Conservation (phyloP, 2,797 vertebrate genomes). For the Aldrovandia affinis region DNA sequence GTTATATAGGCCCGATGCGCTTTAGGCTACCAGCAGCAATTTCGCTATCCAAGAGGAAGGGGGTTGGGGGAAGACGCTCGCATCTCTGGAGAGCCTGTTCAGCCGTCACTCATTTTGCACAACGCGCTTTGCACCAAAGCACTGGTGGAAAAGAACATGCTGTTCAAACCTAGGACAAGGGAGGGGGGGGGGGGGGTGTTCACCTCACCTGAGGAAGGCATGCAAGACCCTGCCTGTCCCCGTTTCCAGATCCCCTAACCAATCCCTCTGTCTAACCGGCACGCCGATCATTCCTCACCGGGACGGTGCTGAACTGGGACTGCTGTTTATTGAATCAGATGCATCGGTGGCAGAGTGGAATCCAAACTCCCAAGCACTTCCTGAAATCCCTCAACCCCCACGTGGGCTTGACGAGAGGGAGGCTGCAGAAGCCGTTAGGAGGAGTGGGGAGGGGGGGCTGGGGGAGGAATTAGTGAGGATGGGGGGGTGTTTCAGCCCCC, state of each 20-base stretch:
- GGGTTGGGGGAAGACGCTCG: not conserved
- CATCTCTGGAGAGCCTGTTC: not conserved
- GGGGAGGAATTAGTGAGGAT: not conserved
- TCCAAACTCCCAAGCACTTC: not conserved
- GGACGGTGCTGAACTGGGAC: not conserved
- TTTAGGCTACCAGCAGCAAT: conserved; percentile 10
- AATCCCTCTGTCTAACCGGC: not conserved
- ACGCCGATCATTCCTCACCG: not conserved
- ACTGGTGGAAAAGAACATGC: not conserved
- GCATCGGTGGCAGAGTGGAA: not conserved
- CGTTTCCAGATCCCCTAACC: not conserved
- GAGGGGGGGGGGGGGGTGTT: not conserved
- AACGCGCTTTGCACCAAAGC: not conserved
- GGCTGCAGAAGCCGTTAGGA: conserved; percentile 4
- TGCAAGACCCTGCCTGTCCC: not conserved
- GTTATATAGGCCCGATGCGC: conserved; percentile 9
- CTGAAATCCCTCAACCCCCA: conserved; percentile 20
- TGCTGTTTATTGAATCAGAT: conserved; percentile 12
- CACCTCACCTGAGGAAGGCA: not conserved
- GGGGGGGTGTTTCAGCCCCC: not conserved
- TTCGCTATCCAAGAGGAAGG: not conserved
- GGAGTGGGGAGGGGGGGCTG: not conserved
- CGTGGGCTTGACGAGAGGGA: not conserved
- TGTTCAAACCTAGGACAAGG: not conserved
- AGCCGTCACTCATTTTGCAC: not conserved